A percentile compares a stretch with the other conserved stretches of the same genome.
phyloP scores from a whole-genome alignment of 2,113 vertebrate genomes.

The Heteronetta atricapilla region DNA sequence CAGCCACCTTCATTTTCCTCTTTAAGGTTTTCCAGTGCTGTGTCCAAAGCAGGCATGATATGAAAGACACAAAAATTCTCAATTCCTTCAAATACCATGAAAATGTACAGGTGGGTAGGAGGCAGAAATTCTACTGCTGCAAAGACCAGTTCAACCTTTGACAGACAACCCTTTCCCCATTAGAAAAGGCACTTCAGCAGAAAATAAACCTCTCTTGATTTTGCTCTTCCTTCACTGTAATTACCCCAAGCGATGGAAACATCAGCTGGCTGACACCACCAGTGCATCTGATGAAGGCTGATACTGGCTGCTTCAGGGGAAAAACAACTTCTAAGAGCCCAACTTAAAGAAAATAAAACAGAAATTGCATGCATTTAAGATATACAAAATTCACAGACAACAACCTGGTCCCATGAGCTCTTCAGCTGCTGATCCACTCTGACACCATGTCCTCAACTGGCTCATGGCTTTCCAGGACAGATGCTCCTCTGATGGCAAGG shows the following conservation, averaged over 20 bases:
- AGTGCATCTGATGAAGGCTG: not conserved
- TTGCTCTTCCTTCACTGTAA: not conserved
- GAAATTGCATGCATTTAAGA: not conserved
- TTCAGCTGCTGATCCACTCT: not conserved
- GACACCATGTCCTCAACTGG: not conserved
- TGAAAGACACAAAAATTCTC: not conserved
- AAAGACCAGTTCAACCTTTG: not conserved
- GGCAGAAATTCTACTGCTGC: not conserved
- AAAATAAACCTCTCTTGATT: not conserved
- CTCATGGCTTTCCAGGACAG: not conserved
- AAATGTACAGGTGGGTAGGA: not conserved
- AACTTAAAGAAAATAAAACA: not conserved
- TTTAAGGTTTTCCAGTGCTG: not conserved
- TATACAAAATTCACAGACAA: not conserved
- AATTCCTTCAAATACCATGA: not conserved
- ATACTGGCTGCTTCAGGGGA: not conserved
- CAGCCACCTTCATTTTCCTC: accelerated
- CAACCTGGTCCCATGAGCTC: not conserved
- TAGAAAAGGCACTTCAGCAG: not conserved
- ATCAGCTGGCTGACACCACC: not conserved
- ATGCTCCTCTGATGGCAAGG: not conserved
- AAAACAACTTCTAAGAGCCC: not conserved
- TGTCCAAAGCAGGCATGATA: not conserved
- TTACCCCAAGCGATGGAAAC: not conserved
- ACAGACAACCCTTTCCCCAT: not conserved